Percentiles rank a stretch among this genome's conserved stretches.
Conservation (phyloP, 2,113 vertebrate species). For the Gnathonemus longibarbis region DNA sequence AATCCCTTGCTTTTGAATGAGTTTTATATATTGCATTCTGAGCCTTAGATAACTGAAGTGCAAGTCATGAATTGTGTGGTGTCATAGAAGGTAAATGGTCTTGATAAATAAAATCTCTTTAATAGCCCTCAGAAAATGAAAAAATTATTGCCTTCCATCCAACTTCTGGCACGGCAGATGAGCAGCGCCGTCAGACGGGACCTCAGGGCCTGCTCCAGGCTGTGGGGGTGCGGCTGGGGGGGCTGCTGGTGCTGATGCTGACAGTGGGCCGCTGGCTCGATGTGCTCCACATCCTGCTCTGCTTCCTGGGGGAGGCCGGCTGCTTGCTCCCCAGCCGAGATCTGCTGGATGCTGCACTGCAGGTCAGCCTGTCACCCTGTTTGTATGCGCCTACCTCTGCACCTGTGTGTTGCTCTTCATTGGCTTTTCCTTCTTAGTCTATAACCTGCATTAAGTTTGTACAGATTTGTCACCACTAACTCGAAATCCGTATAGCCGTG, state of each 20-base stretch:
- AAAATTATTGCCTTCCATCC: not conserved
- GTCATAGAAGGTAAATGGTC: not conserved
- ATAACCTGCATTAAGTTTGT: not conserved
- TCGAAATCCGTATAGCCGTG: not conserved
- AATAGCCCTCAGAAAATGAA: not conserved
- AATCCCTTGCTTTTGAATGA: not conserved
- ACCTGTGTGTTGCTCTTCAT: constrained; percentile 5
- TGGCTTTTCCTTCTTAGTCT: not conserved
- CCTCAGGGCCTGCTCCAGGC: constrained; percentile 56
- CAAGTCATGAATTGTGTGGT: not conserved
- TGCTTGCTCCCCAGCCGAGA: constrained; percentile 60
- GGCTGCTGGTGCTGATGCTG: constrained; percentile 82
- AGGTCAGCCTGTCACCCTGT: constrained; percentile 54
- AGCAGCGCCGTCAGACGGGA: constrained; percentile 52
- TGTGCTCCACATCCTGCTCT: constrained; percentile 71
- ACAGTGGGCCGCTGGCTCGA: constrained; percentile 80
- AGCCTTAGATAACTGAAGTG: not conserved
- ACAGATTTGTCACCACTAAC: not conserved
- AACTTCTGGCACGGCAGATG: constrained; percentile 58
- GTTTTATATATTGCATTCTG: not conserved
- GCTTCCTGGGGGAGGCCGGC: constrained; percentile 75
- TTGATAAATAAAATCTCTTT: not conserved
- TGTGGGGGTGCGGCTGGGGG: constrained; percentile 73
- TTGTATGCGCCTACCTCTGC: constrained; percentile 2
- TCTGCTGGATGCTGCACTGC: constrained; percentile 62